Conservation (phyloP, 2,797 vertebrate species). For the Acipenser transmontanus region DNA sequence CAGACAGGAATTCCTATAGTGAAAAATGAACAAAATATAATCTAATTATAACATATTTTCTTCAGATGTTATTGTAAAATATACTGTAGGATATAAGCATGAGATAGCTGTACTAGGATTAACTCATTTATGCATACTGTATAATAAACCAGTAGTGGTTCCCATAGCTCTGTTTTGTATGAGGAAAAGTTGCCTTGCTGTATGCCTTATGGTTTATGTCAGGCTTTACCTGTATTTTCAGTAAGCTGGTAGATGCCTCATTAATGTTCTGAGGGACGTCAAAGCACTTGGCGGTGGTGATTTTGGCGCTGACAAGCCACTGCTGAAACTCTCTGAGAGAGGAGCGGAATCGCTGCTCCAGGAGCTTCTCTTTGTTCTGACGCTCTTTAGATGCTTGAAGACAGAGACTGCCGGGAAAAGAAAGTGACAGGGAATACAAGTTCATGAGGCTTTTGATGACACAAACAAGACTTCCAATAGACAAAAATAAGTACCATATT, state of each 20-base stretch:
- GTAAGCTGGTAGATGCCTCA: conserved; percentile 74
- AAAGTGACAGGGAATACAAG: background rate
- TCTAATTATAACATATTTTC: too few relatives aligned
- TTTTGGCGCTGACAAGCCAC: conserved; percentile 87
- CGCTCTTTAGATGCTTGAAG: conserved; percentile 83
- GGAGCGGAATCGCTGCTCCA: conserved; percentile 81
- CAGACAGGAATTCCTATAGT: conserved; percentile 76
- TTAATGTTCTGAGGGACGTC: conserved; percentile 79
- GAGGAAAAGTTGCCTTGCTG: too few relatives aligned
- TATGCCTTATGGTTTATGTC: too few relatives aligned
- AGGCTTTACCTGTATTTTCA: conserved; percentile 83
- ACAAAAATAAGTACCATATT: too few relatives aligned
- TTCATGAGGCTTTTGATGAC: background rate
- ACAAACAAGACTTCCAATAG: too few relatives aligned
- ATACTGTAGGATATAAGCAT: too few relatives aligned
- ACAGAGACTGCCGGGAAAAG: conserved; percentile 63
- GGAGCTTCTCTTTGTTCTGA: conserved; percentile 84
- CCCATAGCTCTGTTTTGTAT: too few relatives aligned
- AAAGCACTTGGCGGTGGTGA: conserved; percentile 88
- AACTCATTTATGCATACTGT: too few relatives aligned
- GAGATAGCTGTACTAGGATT: too few relatives aligned
- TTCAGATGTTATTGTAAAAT: too few relatives aligned
- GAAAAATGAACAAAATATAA: background rate
- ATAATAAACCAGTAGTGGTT: too few relatives aligned
- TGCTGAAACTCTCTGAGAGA: conserved; percentile 87